Evolutionary conservation across 2,113 vertebrate species (phyloP), one percentile per base, ranked within the genome.

Genomic region (Vidua macroura): DNA sequence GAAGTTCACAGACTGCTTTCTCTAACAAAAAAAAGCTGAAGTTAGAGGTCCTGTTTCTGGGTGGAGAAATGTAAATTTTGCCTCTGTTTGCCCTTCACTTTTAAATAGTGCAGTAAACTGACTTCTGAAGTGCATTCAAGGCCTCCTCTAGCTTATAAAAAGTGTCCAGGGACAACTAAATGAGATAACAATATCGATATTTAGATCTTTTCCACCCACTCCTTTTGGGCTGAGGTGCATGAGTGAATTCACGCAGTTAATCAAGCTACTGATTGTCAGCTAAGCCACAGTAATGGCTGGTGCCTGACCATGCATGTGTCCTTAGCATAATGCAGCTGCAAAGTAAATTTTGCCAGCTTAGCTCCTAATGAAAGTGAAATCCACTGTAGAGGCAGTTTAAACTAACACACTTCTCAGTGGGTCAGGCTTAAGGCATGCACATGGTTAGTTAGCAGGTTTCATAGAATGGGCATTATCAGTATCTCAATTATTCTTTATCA

Each of bases 221-320:
- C 37, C 60, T 92, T 88, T 95, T 64, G 52, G 58, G 6, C 27
- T 90, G 63, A 85, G 86, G 64, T 92, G 60, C 41, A 37, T 39
- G 86, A 92, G 76, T 96, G 83, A 96, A 93, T 92, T 93, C 91
- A 91, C 35, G 49, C 83, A 88, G 88, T 93, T 95, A 93, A 93
- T 95, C 95, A 96, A 84, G 83, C 48, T 90, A 49, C 92, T 90
- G 88, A 95, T 93, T 92, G 81, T 88, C 83, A 88, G 86, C 88
- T 94, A 95, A 96, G 73, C 72, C 72, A 52, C 1, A 0, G 76
- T 86, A 94, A 96, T 95, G 92, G 88, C 6, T 3, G 5, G 80
- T 93, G 83, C 92, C 92, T 96, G 92, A 94, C 35, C 0, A 8
- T 78, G 95, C 94, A 93, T 93, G 88, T 60, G 92, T 81, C 86